Evolutionary conservation across 2,888 invertebrate species (phyloP).

Genomic region (Euzetes globulus): DNA sequence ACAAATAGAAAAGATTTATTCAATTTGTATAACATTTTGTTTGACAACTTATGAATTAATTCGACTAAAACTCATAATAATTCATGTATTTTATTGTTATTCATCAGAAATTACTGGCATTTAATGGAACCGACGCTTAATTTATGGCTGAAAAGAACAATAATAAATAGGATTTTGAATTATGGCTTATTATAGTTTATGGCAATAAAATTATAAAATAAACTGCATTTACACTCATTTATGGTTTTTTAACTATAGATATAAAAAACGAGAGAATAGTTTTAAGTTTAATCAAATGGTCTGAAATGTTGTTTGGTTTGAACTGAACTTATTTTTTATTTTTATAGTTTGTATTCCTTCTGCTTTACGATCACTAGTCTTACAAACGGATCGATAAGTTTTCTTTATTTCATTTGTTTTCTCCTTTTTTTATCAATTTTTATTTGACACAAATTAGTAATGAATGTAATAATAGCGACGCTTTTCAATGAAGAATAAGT

Average conservation of each 20-base stretch:
- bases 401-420: not conserved
- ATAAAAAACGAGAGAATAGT: not conserved
- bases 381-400: not conserved
- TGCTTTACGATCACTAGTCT: not conserved
- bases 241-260: not conserved
- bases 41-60: constrained; percentile 2
- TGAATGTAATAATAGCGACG: not conserved
- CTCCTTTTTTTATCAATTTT: not conserved
- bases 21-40: not conserved
- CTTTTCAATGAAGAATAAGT: not conserved
- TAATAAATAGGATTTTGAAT: not conserved
- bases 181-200: not conserved
- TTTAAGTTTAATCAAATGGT: constrained; percentile 15
- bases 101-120: not conserved
- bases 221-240: not conserved
- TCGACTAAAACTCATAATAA: not conserved
- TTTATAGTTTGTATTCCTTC: not conserved
- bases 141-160: not conserved
- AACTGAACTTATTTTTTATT: not conserved
- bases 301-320: constrained; percentile 4
- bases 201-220: not conserved
- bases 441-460: not conserved
- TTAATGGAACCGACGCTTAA: not conserved
- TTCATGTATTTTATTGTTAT: not conserved
- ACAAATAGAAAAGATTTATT: not conserved